A percentile compares a stretch with the other conserved stretches of the same genome.
phyloP scores from a whole-genome alignment of 2,888 invertebrate genomes.

The Megastigmus dorsalis region DNA sequence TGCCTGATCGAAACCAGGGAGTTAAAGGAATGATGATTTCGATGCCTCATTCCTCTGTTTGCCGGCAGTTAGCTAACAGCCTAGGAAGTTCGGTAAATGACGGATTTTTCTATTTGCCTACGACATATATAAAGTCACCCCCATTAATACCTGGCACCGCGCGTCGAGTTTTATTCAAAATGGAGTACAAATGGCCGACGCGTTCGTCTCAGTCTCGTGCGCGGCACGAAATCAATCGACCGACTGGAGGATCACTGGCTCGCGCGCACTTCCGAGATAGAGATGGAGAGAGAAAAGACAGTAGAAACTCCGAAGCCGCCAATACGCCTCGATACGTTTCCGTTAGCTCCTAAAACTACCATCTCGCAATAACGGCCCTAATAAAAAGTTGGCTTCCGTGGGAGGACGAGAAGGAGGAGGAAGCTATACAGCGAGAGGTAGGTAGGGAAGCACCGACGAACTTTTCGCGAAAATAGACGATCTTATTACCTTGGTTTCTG shows the following conservation, averaged over 20 bases:
- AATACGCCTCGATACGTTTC: constrained; percentile 44
- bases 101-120: too few relatives aligned
- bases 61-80: too few relatives aligned
- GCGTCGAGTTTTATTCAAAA: constrained; percentile 23
- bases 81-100: too few relatives aligned
- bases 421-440: too few relatives aligned
- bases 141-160: too few relatives aligned
- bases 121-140: too few relatives aligned
- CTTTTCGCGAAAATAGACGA: constrained; percentile 48
- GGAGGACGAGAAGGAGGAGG: background rate
- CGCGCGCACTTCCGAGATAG: too few relatives aligned
- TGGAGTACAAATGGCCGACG: constrained; percentile 12
- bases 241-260: too few relatives aligned
- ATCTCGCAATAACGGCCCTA: constrained; percentile 43
- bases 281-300: background rate
- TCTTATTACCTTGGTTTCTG: constrained; percentile 32
- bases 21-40: too few relatives aligned
- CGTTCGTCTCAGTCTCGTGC: too few relatives aligned
- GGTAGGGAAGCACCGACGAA: constrained; percentile 4
- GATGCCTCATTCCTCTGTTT: too few relatives aligned
- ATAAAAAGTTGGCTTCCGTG: constrained; percentile 53
- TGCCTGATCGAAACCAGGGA: too few relatives aligned
- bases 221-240: background rate
- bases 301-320: constrained; percentile 1
- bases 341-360: constrained; percentile 42